These are phyloP conservation scores for Zygothrica quintamaculata DNA, from an alignment of 2,888 invertebrate species.

Conservation along the genomic window DNA sequence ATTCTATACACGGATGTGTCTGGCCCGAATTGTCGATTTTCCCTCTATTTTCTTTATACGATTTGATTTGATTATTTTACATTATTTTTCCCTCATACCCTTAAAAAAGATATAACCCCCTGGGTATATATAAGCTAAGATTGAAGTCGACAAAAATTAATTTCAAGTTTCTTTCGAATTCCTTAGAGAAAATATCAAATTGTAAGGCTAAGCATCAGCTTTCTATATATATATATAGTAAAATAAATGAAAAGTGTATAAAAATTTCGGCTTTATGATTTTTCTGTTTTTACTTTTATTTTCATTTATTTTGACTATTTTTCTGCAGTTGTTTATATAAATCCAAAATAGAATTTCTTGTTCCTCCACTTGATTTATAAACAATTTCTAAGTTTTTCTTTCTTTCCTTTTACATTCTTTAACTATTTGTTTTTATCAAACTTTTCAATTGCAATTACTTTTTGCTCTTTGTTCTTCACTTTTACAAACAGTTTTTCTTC, in stretches of 20 bases:
- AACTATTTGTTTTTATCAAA: background rate
- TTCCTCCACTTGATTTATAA: background rate
- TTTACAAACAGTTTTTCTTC: background rate
- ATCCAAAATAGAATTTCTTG: background rate
- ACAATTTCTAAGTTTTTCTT: background rate
- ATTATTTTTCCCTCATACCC: conserved; percentile 16
- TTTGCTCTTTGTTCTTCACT: conserved; percentile 1
- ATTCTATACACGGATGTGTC: conserved; percentile 28
- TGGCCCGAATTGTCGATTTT: conserved; percentile 32
- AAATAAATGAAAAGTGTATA: too few relatives aligned
- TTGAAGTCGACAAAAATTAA: too few relatives aligned
- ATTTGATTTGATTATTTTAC: conserved; percentile 31
- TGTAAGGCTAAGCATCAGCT: too few relatives aligned
- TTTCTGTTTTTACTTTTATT: too few relatives aligned
- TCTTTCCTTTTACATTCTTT: background rate
- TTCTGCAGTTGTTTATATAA: too few relatives aligned
- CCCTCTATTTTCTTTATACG: conserved; percentile 22
- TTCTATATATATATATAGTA: too few relatives aligned
- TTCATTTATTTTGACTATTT: too few relatives aligned
- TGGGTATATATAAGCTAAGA: too few relatives aligned
- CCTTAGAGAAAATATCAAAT: too few relatives aligned
- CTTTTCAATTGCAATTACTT: background rate
- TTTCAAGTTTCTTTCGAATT: too few relatives aligned
- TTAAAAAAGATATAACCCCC: background rate
- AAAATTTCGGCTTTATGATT: too few relatives aligned